Percentiles rank a stretch among this genome's conserved stretches.
Evolutionary conservation across 2,113 vertebrate genomes (phyloP).

Genomic region (Pseudorasbora parva): DNA sequence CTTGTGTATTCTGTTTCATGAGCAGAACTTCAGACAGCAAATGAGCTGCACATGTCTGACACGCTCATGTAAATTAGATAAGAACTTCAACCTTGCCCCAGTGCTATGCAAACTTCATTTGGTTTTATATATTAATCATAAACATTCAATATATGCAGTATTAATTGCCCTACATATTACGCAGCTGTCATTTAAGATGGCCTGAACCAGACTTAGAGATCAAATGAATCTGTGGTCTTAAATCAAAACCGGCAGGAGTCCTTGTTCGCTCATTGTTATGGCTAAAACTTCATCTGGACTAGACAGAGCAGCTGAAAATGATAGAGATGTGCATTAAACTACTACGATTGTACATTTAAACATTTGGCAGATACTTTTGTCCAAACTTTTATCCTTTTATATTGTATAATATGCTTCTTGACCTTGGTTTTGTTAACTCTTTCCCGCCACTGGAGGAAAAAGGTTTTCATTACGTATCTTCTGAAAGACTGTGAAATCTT

Average conservation of each 20-base stretch:
- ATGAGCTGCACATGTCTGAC: constrained; percentile 58
- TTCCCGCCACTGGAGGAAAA: too few relatives aligned
- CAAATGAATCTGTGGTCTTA: constrained; percentile 35
- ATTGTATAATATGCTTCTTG: background rate
- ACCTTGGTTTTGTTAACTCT: background rate
- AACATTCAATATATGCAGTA: constrained; percentile 66
- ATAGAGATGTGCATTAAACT: background rate
- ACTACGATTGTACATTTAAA: background rate
- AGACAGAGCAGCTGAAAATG: constrained; percentile 5
- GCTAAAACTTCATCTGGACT: constrained; percentile 15
- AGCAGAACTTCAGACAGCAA: constrained; percentile 70
- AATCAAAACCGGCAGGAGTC: constrained; percentile 38
- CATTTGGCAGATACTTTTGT: background rate
- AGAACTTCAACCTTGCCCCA: constrained; percentile 65
- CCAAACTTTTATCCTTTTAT: background rate
- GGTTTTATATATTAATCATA: constrained; percentile 72
- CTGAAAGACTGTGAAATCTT: too few relatives aligned
- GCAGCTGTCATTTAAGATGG: constrained; percentile 54
- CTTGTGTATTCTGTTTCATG: constrained; percentile 76
- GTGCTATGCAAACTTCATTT: constrained; percentile 66
- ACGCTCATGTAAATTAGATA: constrained; percentile 75
- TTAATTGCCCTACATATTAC: constrained; percentile 71
- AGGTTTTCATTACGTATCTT: too few relatives aligned
- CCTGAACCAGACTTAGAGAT: constrained; percentile 44
- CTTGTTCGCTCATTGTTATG: constrained; percentile 32